phyloP scores from a whole-genome alignment of 2,888 invertebrate genomes.

The Andrena minutula region DNA sequence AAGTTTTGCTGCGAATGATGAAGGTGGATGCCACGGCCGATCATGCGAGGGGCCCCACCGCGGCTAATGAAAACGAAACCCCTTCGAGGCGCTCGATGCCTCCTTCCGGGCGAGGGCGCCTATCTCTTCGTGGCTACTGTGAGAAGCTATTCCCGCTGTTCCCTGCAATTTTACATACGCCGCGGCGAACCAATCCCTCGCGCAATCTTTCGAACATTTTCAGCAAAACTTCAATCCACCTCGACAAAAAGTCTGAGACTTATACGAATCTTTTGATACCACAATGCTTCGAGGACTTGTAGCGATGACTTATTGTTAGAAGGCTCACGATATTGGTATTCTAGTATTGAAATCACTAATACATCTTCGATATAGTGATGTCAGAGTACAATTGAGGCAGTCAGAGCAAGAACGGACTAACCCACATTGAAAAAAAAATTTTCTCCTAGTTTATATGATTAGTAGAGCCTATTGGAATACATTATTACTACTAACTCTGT shows the following conservation, averaged over 20 bases:
- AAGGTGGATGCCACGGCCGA: constrained; percentile 69
- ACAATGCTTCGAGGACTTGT: too few relatives aligned
- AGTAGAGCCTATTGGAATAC: too few relatives aligned
- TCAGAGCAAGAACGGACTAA: too few relatives aligned
- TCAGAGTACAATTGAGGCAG: neutral
- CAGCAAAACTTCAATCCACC: neutral
- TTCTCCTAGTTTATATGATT: too few relatives aligned
- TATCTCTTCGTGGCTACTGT: constrained; percentile 62
- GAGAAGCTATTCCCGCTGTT: constrained; percentile 61
- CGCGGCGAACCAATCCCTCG: constrained; percentile 28
- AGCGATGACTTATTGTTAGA: too few relatives aligned
- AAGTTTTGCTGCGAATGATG: constrained; percentile 81
- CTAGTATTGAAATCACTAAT: neutral
- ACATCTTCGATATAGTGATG: neutral
- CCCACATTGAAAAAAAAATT: too few relatives aligned
- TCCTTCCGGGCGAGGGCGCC: constrained; percentile 49
- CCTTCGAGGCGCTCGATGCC: constrained; percentile 32
- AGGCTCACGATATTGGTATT: neutral
- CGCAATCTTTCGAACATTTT: constrained; percentile 12
- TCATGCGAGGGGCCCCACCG: constrained; percentile 54
- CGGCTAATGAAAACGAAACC: constrained; percentile 72
- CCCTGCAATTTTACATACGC: constrained; percentile 55
- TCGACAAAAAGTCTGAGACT: too few relatives aligned
- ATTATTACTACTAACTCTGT: too few relatives aligned
- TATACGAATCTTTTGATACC: neutral